Conservation (phyloP, 2,888 invertebrate genomes). For the Tenthredo amoena region DNA sequence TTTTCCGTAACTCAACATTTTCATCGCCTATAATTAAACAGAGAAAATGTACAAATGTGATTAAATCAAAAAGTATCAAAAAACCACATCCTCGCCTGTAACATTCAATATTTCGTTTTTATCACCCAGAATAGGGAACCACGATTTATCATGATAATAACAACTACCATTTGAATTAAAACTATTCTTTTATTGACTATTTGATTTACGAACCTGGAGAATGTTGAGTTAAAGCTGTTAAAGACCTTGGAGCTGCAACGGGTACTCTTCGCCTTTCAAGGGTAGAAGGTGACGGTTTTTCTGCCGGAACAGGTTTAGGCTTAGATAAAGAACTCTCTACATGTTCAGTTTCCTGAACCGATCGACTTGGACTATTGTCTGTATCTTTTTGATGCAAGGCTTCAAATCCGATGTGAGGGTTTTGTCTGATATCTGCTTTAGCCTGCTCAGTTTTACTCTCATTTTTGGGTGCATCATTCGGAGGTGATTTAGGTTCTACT, state of each 20-base stretch:
- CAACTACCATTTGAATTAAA: not conserved
- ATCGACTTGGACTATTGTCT: slow-evolving; percentile 77
- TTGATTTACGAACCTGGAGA: slow-evolving; percentile 57
- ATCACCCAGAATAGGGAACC: not conserved
- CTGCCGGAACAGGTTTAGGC: slow-evolving; percentile 68
- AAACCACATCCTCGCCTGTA: not conserved
- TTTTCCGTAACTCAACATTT: slow-evolving; percentile 80
- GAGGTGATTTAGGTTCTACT: slow-evolving; percentile 29
- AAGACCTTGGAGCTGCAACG: slow-evolving; percentile 80
- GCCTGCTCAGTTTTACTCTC: slow-evolving; percentile 59
- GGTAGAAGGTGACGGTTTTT: slow-evolving; percentile 73
- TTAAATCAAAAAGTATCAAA: not conserved
- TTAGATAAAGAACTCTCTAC: slow-evolving; percentile 63
- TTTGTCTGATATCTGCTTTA: slow-evolving; percentile 55
- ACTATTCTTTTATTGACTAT: slow-evolving; percentile 13
- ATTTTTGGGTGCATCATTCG: slow-evolving; percentile 57
- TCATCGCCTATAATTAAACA: slow-evolving; percentile 63
- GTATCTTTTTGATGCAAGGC: slow-evolving; percentile 73
- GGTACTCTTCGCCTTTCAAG: slow-evolving; percentile 78
- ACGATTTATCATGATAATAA: not conserved
- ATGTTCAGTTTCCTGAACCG: slow-evolving; percentile 68
- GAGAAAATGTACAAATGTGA: not conserved
- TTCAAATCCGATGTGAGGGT: slow-evolving; percentile 60
- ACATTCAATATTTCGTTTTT: not conserved
- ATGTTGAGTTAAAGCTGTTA: slow-evolving; percentile 68